Percentiles rank a stretch among this genome's conserved stretches.
phyloP scores from a whole-genome alignment of 2,113 vertebrate genomes.

The Alethe diademata region DNA sequence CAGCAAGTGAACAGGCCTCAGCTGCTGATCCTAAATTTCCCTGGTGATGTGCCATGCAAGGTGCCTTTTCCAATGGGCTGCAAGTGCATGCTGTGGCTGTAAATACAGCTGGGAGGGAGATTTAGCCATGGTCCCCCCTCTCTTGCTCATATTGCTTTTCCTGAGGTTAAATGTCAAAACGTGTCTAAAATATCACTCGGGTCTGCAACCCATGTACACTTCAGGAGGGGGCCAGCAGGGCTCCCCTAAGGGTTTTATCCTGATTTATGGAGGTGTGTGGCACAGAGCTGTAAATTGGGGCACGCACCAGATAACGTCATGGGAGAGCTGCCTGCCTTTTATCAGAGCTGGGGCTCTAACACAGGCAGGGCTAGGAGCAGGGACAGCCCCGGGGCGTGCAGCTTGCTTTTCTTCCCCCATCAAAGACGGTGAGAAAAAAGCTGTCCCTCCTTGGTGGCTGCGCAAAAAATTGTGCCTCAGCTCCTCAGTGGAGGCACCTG shows the following conservation, averaged over 20 bases:
- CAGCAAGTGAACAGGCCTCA: background rate
- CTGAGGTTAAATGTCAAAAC: constrained; percentile 47
- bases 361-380: background rate
- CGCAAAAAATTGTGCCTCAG: background rate
- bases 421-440: background rate
- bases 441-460: background rate
- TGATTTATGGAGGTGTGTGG: constrained; percentile 19
- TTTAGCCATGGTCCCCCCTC: background rate
- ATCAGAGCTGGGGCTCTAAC: background rate
- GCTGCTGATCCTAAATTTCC: background rate
- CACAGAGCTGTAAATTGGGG: background rate
- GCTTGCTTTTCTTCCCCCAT: background rate
- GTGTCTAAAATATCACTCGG: constrained; percentile 27
- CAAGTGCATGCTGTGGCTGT: background rate
- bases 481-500: background rate
- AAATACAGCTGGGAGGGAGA: background rate
- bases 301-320: background rate
- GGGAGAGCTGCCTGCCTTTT: background rate
- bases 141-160: background rate
- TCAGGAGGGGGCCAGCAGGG: background rate
- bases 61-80: background rate
- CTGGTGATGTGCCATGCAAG: background rate
- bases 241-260: background rate
- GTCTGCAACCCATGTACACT: background rate
- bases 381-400: background rate